Percentiles rank a stretch among this genome's conserved stretches.
phyloP scores from a whole-genome alignment of 2,797 vertebrate species.

The Trematomus bernacchii region DNA sequence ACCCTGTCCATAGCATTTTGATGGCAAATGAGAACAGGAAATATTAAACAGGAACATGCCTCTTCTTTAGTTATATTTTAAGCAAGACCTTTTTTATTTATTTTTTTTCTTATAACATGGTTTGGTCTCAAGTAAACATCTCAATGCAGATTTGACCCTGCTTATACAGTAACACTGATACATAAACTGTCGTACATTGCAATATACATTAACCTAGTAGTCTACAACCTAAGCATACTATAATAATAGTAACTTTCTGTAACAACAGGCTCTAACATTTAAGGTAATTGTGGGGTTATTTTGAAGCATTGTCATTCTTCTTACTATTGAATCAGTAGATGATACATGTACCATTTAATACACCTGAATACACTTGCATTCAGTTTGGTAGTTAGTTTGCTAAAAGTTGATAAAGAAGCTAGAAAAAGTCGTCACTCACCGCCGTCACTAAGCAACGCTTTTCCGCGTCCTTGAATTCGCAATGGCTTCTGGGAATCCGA shows the following conservation, averaged over 20 bases:
- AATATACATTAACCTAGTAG: too few species aligned
- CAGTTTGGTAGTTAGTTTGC: not conserved
- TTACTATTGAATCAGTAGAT: not conserved
- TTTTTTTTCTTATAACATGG: too few species aligned
- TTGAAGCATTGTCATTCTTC: not conserved
- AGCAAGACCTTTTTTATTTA: too few species aligned
- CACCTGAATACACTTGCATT: not conserved
- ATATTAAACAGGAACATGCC: too few species aligned
- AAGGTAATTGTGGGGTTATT: not conserved
- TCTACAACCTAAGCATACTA: too few species aligned
- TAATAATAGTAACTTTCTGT: not conserved
- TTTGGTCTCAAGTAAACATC: too few species aligned
- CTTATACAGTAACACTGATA: too few species aligned
- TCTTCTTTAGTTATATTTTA: too few species aligned
- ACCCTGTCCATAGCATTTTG: too few species aligned
- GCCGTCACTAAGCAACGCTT: constrained; percentile 75
- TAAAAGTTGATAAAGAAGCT: not conserved
- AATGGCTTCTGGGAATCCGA: constrained; percentile 87
- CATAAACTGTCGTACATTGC: too few species aligned
- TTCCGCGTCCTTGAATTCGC: constrained; percentile 66
- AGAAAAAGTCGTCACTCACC: not conserved
- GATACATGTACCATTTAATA: not conserved
- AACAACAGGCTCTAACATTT: not conserved
- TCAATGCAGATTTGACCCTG: too few species aligned
- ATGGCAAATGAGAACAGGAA: too few species aligned